Conservation (phyloP, 35 echinoderm and acorn worm species). For the Nesometra sesokonis region DNA sequence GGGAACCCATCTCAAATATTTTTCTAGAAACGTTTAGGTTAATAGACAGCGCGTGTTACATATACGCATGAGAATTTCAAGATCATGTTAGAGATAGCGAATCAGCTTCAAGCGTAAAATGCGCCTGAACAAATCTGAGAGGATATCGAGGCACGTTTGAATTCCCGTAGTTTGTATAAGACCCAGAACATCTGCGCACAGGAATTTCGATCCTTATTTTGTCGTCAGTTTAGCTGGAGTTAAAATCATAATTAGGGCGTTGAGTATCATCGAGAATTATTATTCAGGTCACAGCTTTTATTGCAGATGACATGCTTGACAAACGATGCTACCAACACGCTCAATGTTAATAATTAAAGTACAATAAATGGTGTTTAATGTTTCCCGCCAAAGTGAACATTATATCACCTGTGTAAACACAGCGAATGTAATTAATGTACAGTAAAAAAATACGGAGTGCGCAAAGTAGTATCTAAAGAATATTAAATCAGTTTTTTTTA, state of each 20-base stretch:
- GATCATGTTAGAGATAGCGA: background rate
- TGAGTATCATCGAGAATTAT: background rate
- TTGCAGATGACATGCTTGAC: background rate
- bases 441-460: too few species aligned
- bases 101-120: background rate
- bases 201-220: background rate
- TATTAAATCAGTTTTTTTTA: too few species aligned
- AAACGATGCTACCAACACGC: background rate
- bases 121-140: background rate
- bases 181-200: background rate
- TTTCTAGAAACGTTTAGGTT: background rate
- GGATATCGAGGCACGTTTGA: background rate
- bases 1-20: background rate
- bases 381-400: too few species aligned
- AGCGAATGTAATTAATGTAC: too few species aligned
- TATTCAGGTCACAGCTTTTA: background rate
- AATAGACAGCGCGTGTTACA: background rate
- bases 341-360: background rate
- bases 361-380: background rate
- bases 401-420: too few species aligned
- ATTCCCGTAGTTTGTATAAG: background rate
- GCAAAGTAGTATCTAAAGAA: too few species aligned
- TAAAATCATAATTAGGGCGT: background rate
- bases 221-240: background rate
- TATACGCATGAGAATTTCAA: background rate